These are phyloP conservation scores for Phaethon lepturus DNA, from an alignment of 2,113 vertebrate genomes.

Conservation along the genomic window DNA sequence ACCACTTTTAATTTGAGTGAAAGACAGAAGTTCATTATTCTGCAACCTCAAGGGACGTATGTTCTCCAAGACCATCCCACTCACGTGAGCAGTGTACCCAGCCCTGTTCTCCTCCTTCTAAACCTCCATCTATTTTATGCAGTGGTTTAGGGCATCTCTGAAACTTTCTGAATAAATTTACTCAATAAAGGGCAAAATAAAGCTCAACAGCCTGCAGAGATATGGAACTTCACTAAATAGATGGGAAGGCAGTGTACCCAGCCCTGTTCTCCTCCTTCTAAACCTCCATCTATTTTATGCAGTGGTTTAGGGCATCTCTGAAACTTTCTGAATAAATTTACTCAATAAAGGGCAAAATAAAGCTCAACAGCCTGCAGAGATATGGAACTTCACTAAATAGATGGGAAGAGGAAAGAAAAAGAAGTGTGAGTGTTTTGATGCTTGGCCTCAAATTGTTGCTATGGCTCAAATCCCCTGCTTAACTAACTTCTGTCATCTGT, in stretches of 20 bases:
- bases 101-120: background rate
- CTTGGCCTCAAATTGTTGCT: background rate
- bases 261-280: background rate
- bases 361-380: background rate
- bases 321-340: background rate
- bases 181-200: background rate
- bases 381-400: background rate
- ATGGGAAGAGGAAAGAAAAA: background rate
- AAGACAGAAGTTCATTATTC: background rate
- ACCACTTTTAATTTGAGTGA: background rate
- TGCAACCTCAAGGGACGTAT: background rate
- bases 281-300: background rate
- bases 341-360: background rate
- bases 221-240: background rate
- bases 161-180: background rate
- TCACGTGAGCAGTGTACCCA: background rate
- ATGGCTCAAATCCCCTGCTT: background rate
- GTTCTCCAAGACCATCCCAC: background rate
- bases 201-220: background rate
- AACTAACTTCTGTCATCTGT: conserved; percentile 55
- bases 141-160: background rate
- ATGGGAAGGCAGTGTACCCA: background rate
- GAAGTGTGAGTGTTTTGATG: background rate
- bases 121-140: background rate
- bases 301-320: background rate